phyloP scores from a whole-genome alignment of 1,140 invertebrate genomes.

The Atta texana region DNA sequence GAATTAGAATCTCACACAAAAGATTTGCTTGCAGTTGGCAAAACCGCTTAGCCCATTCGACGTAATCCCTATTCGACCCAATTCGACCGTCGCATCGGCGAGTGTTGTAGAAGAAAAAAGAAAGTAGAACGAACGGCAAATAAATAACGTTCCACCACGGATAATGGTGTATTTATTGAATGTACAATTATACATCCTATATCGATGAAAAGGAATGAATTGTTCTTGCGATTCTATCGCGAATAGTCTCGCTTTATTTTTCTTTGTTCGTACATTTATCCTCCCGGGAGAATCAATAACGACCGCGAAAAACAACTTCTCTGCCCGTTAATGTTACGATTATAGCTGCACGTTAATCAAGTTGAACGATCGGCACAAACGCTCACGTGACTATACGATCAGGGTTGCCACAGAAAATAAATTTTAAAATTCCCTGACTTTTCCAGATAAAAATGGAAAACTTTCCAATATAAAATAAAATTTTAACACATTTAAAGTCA shows the following conservation, averaged over 20 bases:
- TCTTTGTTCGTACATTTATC: conserved; percentile 33
- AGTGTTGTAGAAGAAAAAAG: not conserved
- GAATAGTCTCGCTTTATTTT: conserved; percentile 26
- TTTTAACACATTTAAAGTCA: no score
- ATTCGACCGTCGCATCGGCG: conserved; percentile 13
- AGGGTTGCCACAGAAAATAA: no score
- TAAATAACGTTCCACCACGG: conserved; percentile 47
- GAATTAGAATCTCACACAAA: conserved; percentile 20
- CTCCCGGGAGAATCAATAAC: conserved; percentile 40
- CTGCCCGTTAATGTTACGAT: conserved; percentile 51
- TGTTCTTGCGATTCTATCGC: conserved; percentile 39
- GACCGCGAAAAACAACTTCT: conserved; percentile 59
- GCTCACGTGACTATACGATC: conserved; percentile 8
- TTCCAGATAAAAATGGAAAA: no score
- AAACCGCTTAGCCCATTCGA: conserved; percentile 26
- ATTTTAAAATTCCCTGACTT: no score
- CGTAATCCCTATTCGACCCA: conserved; percentile 40
- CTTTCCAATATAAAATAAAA: no score
- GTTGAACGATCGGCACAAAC: conserved; percentile 21
- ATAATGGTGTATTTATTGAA: conserved; percentile 55
- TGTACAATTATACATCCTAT: conserved; percentile 38
- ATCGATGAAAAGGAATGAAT: conserved; percentile 4
- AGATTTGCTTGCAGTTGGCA: conserved; percentile 25
- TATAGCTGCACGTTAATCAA: conserved; percentile 50
- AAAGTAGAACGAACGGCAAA: not conserved